Conservation (phyloP, 1,140 invertebrate species). For the Sitodiplosis mosellana region DNA sequence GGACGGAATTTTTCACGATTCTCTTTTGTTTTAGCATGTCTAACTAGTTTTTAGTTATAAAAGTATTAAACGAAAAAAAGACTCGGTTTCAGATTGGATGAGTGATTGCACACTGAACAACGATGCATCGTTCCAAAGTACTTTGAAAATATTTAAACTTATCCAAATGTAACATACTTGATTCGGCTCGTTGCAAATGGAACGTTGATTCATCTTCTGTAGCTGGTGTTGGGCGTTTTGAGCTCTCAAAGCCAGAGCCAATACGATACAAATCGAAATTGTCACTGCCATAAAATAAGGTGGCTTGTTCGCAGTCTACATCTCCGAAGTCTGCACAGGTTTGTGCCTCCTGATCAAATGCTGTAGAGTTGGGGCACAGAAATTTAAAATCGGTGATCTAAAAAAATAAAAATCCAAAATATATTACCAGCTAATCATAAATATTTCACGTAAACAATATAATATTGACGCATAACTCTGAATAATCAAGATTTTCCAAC, state of each 20-base stretch:
- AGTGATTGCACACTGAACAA: too few relatives aligned
- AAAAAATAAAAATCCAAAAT: slow-evolving; percentile 3
- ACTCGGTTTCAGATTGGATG: too few relatives aligned
- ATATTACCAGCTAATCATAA: too few relatives aligned
- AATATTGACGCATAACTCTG: too few relatives aligned
- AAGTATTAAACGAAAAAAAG: too few relatives aligned
- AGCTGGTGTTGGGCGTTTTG: slow-evolving; percentile 31
- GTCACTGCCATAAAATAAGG: slow-evolving; percentile 59
- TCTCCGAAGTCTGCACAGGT: slow-evolving; percentile 82
- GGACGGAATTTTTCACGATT: too few relatives aligned
- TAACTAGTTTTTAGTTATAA: too few relatives aligned
- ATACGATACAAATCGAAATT: slow-evolving; percentile 67
- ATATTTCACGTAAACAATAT: too few relatives aligned
- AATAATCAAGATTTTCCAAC: too few relatives aligned
- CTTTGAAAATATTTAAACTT: too few relatives aligned
- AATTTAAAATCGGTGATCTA: slow-evolving; percentile 49
- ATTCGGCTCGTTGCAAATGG: slow-evolving; percentile 54
- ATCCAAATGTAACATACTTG: slow-evolving; percentile 26
- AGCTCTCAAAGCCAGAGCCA: slow-evolving; percentile 44
- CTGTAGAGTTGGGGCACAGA: slow-evolving; percentile 77
- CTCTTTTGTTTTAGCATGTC: too few relatives aligned
- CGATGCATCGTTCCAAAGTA: too few relatives aligned
- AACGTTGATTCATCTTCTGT: slow-evolving; percentile 56
- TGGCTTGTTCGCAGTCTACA: slow-evolving; percentile 62
- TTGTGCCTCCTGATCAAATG: slow-evolving; percentile 82